A percentile compares a stretch with the other conserved stretches of the same genome.
Evolutionary conservation across 2,797 vertebrate genomes (phyloP).

Genomic region (Craterocephalus amniculus): DNA sequence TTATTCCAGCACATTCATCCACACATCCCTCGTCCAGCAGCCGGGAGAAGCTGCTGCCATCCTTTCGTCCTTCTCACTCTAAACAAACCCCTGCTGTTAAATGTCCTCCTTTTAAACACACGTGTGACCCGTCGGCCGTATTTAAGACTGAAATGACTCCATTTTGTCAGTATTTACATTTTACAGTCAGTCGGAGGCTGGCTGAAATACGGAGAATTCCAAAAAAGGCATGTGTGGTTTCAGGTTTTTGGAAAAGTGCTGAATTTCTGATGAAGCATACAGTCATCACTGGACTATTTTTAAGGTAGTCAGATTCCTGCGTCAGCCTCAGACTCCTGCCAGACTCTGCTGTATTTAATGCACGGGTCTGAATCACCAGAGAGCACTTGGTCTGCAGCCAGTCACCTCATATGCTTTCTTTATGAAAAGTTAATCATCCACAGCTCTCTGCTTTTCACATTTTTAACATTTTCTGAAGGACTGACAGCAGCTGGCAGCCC

Average conservation of each 20-base stretch:
- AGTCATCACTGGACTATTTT: slow-evolving; percentile 67
- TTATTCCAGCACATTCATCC: slow-evolving; percentile 79
- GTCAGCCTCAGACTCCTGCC: slow-evolving; percentile 68
- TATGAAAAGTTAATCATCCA: slow-evolving; percentile 83
- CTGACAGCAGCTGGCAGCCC: slow-evolving; percentile 74
- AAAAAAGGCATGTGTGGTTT: slow-evolving; percentile 51
- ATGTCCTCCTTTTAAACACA: slow-evolving; percentile 29
- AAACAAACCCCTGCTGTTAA: slow-evolving; percentile 34
- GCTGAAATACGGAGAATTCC: slow-evolving; percentile 45
- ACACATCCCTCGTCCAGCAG: slow-evolving; percentile 70
- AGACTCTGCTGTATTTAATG: slow-evolving; percentile 72
- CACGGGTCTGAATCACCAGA: slow-evolving; percentile 67
- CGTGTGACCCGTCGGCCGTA: slow-evolving; percentile 18
- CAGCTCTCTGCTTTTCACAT: slow-evolving; percentile 75
- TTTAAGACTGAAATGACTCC: slow-evolving; percentile 8
- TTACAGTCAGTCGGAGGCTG: slow-evolving; percentile 29
- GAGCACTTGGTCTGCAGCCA: slow-evolving; percentile 72
- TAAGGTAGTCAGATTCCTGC: slow-evolving; percentile 70
- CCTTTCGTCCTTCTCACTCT: slow-evolving; percentile 26
- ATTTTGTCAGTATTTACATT: slow-evolving; percentile 41
- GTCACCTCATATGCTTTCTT: slow-evolving; percentile 82
- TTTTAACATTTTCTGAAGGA: slow-evolving; percentile 70
- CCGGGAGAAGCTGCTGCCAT: slow-evolving; percentile 46
- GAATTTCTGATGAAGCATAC: slow-evolving; percentile 66
- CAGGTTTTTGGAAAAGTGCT: slow-evolving; percentile 48